Evolutionary conservation across 2,888 invertebrate genomes (phyloP), one percentile per base, ranked within the genome.

Genomic region (Thyatira batis): DNA sequence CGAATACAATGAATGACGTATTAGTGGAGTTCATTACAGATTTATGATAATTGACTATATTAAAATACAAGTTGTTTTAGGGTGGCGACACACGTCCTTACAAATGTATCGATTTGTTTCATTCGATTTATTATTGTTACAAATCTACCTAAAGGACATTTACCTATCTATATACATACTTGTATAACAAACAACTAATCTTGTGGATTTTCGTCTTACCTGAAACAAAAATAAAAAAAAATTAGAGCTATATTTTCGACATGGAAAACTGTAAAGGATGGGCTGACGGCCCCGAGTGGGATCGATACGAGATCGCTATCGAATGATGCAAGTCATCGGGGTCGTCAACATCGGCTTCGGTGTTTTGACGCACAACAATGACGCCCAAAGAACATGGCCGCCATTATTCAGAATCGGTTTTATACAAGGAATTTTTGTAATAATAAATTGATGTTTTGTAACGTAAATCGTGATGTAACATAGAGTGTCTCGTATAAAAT

Each of bases 281-380:
- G 72, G 69, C 72, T 64, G 64, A 65, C 63, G 73, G 60, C 62
- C 63, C 63, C 65, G 68, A 61, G 65, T 51, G 67, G 71, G 79
- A 82, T 84, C 83, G 76, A 85, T 85, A 83, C 64, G 71, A 76
- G 78, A 81, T 81, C 73, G 83, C 73, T 67, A 67, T 70, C 63
- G 63, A 77, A 81, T 76, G 76, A 71, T 82, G 85, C 87, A 85
- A 89, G 85, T 90, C 87, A 90, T 80, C 71, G 81, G 76, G 87
- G 85, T 89, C 86, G 80, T 84, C 84, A 84, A 83, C 87, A 83
- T 73, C 63, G 61, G 67, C 71, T 69, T 63, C 56, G 58, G 58
- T 82, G 82, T 87, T 86, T 85, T 85, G 84, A 85, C 83, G 82
- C 77, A 80, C 74, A 72, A 71, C 76, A 77, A 80, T 82, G 80